Base-by-base conservation (phyloP, 2,888 invertebrate genomes). In the Ernsta delagoae region DNA sequence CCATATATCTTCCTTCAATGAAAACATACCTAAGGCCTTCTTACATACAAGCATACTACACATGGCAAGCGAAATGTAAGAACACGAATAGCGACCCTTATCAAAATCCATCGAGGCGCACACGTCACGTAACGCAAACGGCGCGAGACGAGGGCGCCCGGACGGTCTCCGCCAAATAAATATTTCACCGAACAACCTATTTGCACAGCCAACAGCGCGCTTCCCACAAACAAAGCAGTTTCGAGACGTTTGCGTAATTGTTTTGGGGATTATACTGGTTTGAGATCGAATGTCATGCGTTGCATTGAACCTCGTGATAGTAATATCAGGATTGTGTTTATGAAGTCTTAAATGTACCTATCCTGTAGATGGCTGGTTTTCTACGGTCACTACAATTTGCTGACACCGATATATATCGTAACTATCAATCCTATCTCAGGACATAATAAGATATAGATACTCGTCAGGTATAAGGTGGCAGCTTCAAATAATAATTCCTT, bases 81-180 rank as follows among this genome's bases (percentile, higher is more conserved):
- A 60, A 61, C 60, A 68, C 65, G 61, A 59, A 70, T 45, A 53
- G 60, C 45, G 59, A 74, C 71, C 73, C 72, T 73, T 73, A 73
- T 74, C 73, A 71, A 61, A 72, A 72, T 71, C 74, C 75, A 77
- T 75, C 70, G 60, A 63, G 34, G 65, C 65, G 65, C 71, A 68
- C 70, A 45, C 72, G 69, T 75, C 73, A 72, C 74, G 74, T 74
- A 71, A 72, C 31, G 70, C 69, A 72, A 72, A 74, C 64, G 70
- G 54, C 53, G 64, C 63, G 66, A 45, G 53, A n/a, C 45, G 45
- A 11, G 45, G 45, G 45, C n/a, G 12, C 12, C 48, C 6, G 48
- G 12, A 48, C 48, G 48, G 48, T 48, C 48, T 48, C 12, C 48
- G 48, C 12, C 48, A 12, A 48, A 48, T 48, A 48, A 48, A 48